Base-by-base conservation (phyloP, 2,113 vertebrate genomes). In the Podiceps cristatus region DNA sequence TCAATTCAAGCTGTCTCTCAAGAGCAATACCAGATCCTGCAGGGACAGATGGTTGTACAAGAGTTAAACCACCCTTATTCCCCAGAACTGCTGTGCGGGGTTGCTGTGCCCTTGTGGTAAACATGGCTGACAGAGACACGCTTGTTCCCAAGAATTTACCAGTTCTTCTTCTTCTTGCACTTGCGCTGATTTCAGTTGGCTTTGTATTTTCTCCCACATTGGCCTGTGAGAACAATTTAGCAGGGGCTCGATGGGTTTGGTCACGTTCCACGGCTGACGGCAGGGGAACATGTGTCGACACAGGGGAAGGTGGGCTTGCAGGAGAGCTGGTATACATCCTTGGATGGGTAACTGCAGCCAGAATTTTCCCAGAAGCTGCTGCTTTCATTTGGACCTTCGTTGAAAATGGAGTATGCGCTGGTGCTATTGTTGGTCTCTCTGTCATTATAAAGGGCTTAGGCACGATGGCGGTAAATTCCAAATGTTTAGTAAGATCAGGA, bases 51-150 rank as follows among this genome's bases (percentile, higher is more conserved):
- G 62, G 37, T 1, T 35, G 81, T 28, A 14, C 35, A 1, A 16
- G 18, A 29, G 69, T 25, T 3, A 7, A 45, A 25, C 0, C 25
- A 45, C 56, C 44, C 68, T n/a, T 7, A 2, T 5, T 22, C 2
- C 56, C 29, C 8, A 8, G 64, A 29, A 18, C 37, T 42, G 71
- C 78, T 4, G 44, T 1, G 5, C 45, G 24, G 2, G 10, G 1
- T 2, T 44, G 78, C 18, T 55, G 22, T 25, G 67, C 10, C 45
- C 45, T 29, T 1, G 47, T 16, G 53, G 3, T 5, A 14, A 7
- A 3, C 8, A 2, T 0, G 1, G 82, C 42, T 17, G 60, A 0
- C 8, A 50, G 27, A 25, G 72, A 23, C 7, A 0, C 0, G 0
- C 52, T 78, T 24, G 9, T 24, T 24, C 55, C 74, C 29, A 3